These are phyloP conservation scores for Mormyrops attenuatus DNA, from an alignment of 2,797 vertebrate genomes.

Conservation along the genomic window DNA sequence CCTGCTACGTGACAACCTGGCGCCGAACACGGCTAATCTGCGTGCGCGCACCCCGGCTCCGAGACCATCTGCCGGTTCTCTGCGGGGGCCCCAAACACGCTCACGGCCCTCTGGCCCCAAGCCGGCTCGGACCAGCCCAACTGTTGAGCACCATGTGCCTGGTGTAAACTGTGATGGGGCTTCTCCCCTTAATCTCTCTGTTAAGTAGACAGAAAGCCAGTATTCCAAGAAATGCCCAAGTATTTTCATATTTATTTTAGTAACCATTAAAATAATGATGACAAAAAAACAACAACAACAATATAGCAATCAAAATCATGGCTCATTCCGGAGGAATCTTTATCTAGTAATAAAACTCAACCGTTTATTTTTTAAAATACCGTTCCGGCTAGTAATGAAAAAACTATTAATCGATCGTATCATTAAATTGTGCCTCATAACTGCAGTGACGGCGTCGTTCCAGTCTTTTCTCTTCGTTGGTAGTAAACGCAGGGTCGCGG, in stretches of 20 bases:
- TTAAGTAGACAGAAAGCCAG: background rate
- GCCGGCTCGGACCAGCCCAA: conserved; percentile 41
- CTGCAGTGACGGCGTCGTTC: background rate
- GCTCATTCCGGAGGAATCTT: background rate
- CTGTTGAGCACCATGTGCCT: conserved; percentile 55
- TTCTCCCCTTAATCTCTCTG: conserved; percentile 34
- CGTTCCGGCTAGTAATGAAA: background rate
- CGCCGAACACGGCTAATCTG: conserved; percentile 40
- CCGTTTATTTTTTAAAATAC: background rate
- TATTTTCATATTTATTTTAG: background rate
- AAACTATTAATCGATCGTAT: background rate
- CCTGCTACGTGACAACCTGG: conserved; percentile 32
- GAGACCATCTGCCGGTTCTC: conserved; percentile 62
- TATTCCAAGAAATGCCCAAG: background rate
- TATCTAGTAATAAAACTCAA: background rate
- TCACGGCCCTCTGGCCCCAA: conserved; percentile 51
- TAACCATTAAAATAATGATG: background rate
- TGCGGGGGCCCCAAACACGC: conserved; percentile 50
- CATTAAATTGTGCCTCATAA: background rate
- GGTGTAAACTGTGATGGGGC: conserved; percentile 25
- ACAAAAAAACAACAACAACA: background rate
- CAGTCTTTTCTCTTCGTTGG: background rate
- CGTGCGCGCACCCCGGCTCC: conserved; percentile 36
- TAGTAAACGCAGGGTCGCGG: background rate
- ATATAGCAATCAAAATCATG: background rate